Base-by-base conservation (phyloP, 2,888 invertebrate species). In the Brachylomia viminalis region DNA sequence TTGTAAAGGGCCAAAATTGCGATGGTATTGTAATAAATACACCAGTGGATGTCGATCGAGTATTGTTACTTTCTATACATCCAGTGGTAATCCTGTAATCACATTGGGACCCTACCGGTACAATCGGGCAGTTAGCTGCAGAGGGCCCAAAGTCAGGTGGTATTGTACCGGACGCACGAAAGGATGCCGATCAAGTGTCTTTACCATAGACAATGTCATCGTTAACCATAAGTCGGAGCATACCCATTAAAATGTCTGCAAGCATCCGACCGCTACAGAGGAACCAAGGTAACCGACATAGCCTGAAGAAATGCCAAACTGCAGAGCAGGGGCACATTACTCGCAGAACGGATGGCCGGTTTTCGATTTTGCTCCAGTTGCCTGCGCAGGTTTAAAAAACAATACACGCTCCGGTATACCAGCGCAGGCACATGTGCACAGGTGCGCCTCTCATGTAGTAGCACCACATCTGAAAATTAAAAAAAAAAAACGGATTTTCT, bases 51-150 rank as follows among this genome's bases (percentile, higher is more conserved):
- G n/a, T n/a, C n/a, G n/a, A n/a, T n/a, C n/a, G n/a, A n/a, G n/a
- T n/a, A n/a, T n/a, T n/a, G n/a, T n/a, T n/a, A n/a, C n/a, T n/a
- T n/a, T n/a, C 38, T 61, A 45, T 30, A 86, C 87, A 20, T 66
- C 69, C 49, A 56, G 47, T 17, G 90, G 89, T 5, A 86, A 82
- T 38, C 84, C 85, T 23, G 85, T 87, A 17, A 71, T 89, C 11
- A 72, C 73, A 13, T 54, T 84, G 23, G 79, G 81, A 6, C 42
- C 58, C 23, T 66, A 87, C 27, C 83, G 87, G 10, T 89, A 87
- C 23, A 87, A 86, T 54, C 66, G 49, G 10, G 68, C 72, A 5
- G 56, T 23, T 33, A 10, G 30, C 23, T 79, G 66, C 13, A 78
- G 23, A 61, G 82, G 85, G 0, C n/a, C 79, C 7, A 77, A 75